Base-by-base conservation (phyloP, 2,888 invertebrate species). In the Gymnoscelis rufifasciata region DNA sequence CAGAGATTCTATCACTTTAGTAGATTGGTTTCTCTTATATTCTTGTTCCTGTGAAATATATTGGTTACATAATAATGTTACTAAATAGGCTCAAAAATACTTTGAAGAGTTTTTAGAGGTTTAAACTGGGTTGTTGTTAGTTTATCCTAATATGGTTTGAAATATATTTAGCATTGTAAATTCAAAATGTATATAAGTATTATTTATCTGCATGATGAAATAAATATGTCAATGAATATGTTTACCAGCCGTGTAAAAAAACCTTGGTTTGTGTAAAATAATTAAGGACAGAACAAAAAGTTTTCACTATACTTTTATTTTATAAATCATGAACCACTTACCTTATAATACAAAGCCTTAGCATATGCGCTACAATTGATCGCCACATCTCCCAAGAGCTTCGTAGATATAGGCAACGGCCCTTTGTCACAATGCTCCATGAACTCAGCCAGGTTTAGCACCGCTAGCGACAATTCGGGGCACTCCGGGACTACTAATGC, bases 341-440 rank as follows among this genome's bases (percentile, higher is more conserved):
- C 87, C 83, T 91, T 91, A 62, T 91, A 91, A 56, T 91, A 91
- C 27, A 91, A 67, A 0, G 91, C 91, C 62, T 91, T 91, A n/a
- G 91, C 91, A 61, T 91, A 93, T 78, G 91, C 91, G 56, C 97
- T 91, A 72, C 98, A 98, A 45, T 94, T 93, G 91, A 99, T 97
- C 0, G 99, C 99, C 38, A 96, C 91, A 59, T 97, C 95, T 0
- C 98, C 98, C 0, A 99, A 86, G 39, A 98, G 83, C 60, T 94
- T 93, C 0, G 95, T 92, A 43, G 97, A 94, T 54, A 99, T 91
- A 0, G 99, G 98, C 52, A 99, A 83, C 0, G 97, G 95, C 24
- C 98, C 98, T 78, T 95, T 95, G 71, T 99, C 99, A 66, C 99
- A 99, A 74, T 99, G 99, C 68, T 99, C 99, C 95, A 99, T 96